Evolutionary conservation across 2,888 invertebrate species (phyloP), one percentile per base, ranked within the genome.

Genomic region (Papilio demoleus): DNA sequence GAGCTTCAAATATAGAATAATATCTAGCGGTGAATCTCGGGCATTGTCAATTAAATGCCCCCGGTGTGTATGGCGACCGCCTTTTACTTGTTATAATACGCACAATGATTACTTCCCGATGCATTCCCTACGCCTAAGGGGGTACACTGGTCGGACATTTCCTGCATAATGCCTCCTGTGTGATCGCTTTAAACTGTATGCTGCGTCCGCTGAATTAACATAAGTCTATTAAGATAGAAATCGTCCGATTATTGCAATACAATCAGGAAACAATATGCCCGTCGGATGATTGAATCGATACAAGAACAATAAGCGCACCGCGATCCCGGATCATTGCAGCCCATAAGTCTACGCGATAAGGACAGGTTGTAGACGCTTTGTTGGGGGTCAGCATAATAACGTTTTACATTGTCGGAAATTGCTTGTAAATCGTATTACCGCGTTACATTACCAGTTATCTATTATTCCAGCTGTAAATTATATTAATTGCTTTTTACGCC

Each of bases 21-120:
- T 87, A 87, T 88, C 85, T 74, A 70, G 70, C 74, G 72, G 75
- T 74, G 75, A 78, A 87, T 88, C 86, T 80, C 80, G 77, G 81
- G 83, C 81, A 87, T 89, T 90, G 88, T 89, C 89, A 89, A 90
- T 91, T 90, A 90, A 88, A 87, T 86, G 84, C 87, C 86, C 75
- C 80, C 81, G 84, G 87, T 85, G 79, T 75, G 80, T 82, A 85
- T 83, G 79, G 82, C 84, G 86, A 86, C 88, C 88, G 88, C 88
- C 89, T 86, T 88, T 88, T 88, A 84, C 90, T 87, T 90, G 88
- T 89, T 85, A 84, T 83, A 83, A 78, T 82, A 82, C 80, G 80
- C 80, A 84, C 84, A 83, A 81, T 82, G 84, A 88, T 88, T 88
- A 88, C 86, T 87, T 86, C 82, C 85, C 88, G 84, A 85, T 85